These are phyloP conservation scores for Zeuzera pyrina DNA, from an alignment of 2,888 invertebrate genomes.

Conservation along the genomic window DNA sequence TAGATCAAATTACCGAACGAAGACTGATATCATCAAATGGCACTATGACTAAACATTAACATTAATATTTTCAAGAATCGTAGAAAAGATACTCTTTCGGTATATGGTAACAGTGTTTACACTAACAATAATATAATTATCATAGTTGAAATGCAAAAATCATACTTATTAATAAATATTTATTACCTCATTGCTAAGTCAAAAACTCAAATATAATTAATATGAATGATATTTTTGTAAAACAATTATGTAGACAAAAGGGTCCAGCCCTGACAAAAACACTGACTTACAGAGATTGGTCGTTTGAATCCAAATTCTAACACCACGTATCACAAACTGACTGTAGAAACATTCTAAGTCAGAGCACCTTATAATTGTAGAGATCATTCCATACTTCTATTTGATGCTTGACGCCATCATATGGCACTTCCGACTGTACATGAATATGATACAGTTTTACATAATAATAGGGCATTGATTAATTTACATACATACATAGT, in stretches of 20 bases:
- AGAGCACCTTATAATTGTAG: conserved; percentile 75
- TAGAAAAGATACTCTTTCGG: conserved; percentile 30
- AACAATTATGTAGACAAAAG: too few species aligned
- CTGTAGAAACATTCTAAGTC: conserved; percentile 64
- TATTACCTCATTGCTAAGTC: too few species aligned
- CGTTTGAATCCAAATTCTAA: conserved; percentile 55
- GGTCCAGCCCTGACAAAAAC: conserved; percentile 58
- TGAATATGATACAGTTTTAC: conserved; percentile 56
- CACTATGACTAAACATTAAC: conserved; percentile 5
- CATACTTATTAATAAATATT: too few species aligned
- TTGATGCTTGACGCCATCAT: conserved; percentile 55
- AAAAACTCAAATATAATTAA: too few species aligned
- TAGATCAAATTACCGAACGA: too few species aligned
- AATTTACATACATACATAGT: conserved; percentile 44
- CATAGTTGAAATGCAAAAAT: not conserved
- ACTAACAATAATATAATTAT: conserved; percentile 20
- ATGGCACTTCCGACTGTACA: conserved; percentile 58
- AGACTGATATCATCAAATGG: too few species aligned
- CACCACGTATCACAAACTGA: conserved; percentile 59
- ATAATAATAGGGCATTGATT: conserved; percentile 55
- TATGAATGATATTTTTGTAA: too few species aligned
- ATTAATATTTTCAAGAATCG: conserved; percentile 8
- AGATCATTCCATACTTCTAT: conserved; percentile 62
- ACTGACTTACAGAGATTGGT: conserved; percentile 59
- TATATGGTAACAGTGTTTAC: conserved; percentile 49